These are phyloP conservation scores for mouse (Mus musculus) DNA, from an alignment of 2,113 vertebrate genomes.

Conservation along the genomic window DNA sequence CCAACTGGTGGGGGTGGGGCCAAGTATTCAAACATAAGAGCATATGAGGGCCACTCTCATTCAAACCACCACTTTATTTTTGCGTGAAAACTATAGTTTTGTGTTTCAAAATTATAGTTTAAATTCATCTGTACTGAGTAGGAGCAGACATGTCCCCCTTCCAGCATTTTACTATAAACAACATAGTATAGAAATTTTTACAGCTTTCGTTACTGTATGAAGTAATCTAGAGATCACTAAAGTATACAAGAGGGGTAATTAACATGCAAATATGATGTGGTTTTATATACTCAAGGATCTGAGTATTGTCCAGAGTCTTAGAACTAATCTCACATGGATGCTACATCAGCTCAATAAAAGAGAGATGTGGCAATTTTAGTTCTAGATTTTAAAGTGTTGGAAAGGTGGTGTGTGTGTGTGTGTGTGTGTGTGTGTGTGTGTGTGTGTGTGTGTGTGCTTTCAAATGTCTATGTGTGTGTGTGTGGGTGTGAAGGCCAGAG, in stretches of 20 bases:
- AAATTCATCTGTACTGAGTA: background rate
- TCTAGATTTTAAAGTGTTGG: background rate
- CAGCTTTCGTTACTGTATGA: background rate
- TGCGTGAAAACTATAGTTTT: background rate
- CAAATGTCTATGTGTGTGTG: background rate
- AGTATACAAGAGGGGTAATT: background rate
- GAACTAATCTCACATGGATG: background rate
- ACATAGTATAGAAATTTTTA: background rate
- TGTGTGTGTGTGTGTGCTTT: too few relatives aligned
- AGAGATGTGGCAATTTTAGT: background rate
- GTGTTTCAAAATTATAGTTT: background rate
- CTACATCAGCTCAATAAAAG: background rate
- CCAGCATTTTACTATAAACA: background rate
- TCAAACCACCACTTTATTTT: background rate
- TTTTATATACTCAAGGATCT: background rate
- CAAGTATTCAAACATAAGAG: background rate
- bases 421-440: background rate
- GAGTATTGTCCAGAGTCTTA: background rate
- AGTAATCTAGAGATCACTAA: background rate
- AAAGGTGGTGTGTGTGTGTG: background rate
- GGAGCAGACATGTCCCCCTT: background rate
- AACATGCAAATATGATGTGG: background rate
- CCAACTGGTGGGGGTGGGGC: background rate
- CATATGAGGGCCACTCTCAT: background rate
- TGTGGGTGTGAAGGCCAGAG: background rate